Percentiles rank a stretch among this genome's conserved stretches.
These are phyloP conservation scores for Lordiphosa clarofinis DNA, from an alignment of 1,140 invertebrate species.

Conservation along the genomic window DNA sequence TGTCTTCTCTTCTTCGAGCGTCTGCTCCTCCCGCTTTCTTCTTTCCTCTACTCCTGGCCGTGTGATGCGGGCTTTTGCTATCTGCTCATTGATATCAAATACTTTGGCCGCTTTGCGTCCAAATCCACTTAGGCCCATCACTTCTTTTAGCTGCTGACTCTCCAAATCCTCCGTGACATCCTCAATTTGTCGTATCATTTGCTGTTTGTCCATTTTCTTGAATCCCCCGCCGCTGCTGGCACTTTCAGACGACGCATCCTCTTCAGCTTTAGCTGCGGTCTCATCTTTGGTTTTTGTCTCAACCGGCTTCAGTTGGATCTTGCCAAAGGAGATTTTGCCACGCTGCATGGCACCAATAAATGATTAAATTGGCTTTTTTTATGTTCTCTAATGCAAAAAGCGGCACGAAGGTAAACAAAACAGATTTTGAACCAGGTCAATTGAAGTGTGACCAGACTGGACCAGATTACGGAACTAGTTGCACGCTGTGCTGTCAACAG, in stretches of 20 bases:
- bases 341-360: slow-evolving; percentile 50
- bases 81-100: slow-evolving; percentile 84
- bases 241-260: slow-evolving; percentile 20
- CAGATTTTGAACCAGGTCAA: no score
- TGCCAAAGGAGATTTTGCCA: slow-evolving; percentile 82
- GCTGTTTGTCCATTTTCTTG: slow-evolving; percentile 82
- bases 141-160: slow-evolving; percentile 83
- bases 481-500: no score
- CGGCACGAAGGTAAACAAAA: slow-evolving; percentile 13
- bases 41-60: slow-evolving; percentile 21
- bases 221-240: slow-evolving; percentile 80
- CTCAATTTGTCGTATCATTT: slow-evolving; percentile 82
- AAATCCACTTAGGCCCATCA: slow-evolving; percentile 89
- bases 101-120: slow-evolving; percentile 89
- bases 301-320: slow-evolving; percentile 80
- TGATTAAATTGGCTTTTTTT: background rate
- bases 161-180: slow-evolving; percentile 86
- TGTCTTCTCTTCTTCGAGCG: slow-evolving; percentile 18
- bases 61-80: slow-evolving; percentile 62
- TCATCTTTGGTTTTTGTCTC: slow-evolving; percentile 64
- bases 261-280: slow-evolving; percentile 30
- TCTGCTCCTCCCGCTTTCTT: slow-evolving; percentile 14
- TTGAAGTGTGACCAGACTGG: no score
- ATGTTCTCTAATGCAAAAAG: background rate
- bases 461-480: no score